Evolutionary conservation across 64 coral and sea anemone species (phyloP).

Genomic region (Pocillopora damicornis): DNA sequence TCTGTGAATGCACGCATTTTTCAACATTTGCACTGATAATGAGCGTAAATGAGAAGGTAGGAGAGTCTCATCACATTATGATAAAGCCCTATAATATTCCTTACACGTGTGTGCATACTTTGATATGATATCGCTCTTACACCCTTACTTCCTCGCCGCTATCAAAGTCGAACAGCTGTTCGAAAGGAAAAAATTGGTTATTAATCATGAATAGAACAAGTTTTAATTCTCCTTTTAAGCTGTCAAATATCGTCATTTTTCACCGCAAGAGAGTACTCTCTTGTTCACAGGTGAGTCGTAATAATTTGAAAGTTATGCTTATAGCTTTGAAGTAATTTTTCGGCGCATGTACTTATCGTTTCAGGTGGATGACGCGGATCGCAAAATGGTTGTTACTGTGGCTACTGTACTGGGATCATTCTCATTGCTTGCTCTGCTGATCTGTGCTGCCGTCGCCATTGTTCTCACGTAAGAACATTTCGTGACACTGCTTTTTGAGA

Average conservation of each 20-base stretch:
- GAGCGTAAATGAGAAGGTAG: constrained; percentile 7
- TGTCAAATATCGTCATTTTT: neutral
- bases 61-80: too few species aligned
- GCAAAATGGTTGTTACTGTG: constrained; percentile 42
- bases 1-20: constrained; percentile 22
- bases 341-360: neutral
- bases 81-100: too few species aligned
- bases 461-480: constrained; percentile 20
- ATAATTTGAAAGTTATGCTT: neutral
- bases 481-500: too few species aligned
- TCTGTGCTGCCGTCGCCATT: constrained; percentile 27
- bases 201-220: too few species aligned
- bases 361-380: constrained; percentile 45
- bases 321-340: neutral
- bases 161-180: too few species aligned
- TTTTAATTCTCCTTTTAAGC: too few species aligned
- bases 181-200: too few species aligned
- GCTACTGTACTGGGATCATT: constrained; percentile 46
- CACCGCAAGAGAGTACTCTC: neutral
- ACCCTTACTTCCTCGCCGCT: too few species aligned
- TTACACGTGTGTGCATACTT: too few species aligned
- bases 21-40: constrained; percentile 38
- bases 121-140: too few species aligned
- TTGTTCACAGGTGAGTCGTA: too few species aligned
- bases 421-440: constrained; percentile 31